Percentiles rank a stretch among this genome's conserved stretches.
Conservation (phyloP, 2,797 vertebrate genomes). For the Tenualosa thibaudeaui region DNA sequence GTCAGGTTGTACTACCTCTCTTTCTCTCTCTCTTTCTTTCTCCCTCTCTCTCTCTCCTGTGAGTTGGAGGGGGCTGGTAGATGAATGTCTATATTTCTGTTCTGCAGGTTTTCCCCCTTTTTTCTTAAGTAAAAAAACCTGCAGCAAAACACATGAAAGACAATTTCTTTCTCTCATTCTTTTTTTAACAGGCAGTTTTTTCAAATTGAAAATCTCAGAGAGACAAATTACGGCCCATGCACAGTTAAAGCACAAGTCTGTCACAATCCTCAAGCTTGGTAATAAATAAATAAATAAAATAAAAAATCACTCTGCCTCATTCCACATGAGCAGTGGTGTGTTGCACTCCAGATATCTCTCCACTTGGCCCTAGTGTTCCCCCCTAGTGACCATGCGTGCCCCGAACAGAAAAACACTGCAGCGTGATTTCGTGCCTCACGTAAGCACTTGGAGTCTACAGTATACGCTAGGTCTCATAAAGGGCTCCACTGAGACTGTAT, state of each 20-base stretch:
- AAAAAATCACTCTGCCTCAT: conserved; percentile 22
- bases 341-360: conserved; percentile 26
- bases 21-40: background rate
- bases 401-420: background rate
- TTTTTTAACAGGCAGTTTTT: conserved; percentile 41
- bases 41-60: background rate
- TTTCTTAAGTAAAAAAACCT: conserved; percentile 38
- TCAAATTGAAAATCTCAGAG: conserved; percentile 41
- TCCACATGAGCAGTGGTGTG: conserved; percentile 30
- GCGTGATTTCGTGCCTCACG: background rate
- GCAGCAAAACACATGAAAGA: conserved; percentile 31
- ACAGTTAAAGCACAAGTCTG: conserved; percentile 38
- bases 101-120: conserved; percentile 37
- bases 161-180: conserved; percentile 34
- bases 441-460: background rate
- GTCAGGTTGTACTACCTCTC: conserved; percentile 16
- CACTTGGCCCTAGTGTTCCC: background rate
- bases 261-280: conserved; percentile 23
- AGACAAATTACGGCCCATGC: conserved; percentile 42
- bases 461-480: background rate
- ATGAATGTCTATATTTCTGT: conserved; percentile 17
- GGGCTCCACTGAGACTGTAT: background rate
- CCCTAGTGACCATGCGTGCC: background rate
- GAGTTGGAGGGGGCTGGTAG: background rate
- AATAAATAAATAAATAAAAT: background rate